Base-by-base conservation (phyloP, 2,113 vertebrate species). In the Sardina pilchardus region DNA sequence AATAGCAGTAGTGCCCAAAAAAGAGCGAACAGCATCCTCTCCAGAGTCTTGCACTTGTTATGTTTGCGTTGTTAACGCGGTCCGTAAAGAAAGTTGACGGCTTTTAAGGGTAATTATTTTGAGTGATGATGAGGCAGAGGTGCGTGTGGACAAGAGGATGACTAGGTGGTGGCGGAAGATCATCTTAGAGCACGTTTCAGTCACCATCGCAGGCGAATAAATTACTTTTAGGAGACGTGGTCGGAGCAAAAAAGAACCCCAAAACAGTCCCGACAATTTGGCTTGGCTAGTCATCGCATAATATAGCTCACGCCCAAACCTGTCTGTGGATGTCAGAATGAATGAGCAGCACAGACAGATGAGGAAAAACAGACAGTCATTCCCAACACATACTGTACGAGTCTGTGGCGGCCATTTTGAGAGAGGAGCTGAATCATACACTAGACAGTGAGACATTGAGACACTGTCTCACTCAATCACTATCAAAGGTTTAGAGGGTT, bases 291-390 rank as follows among this genome's bases (percentile, higher is more conserved):
- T 26, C n/a, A 30, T 2, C 30, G 63, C 63, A 30, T 8, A 14
- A 86, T 82, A 81, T 85, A 84, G 63, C n/a, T 67, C 63, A 88
- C 85, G 85, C 86, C 88, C 92, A 91, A 82, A 86, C 91, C 91
- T 91, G 90, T 86, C 89, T 91, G 82, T 87, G 85, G 90, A 90
- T 91, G 92, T 93, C 92, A 86, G 90, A 84, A 43, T 83, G 44
- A 86, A 85, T 84, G 83, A 84, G 81, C 56, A 89, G 89, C 85
- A 30, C n/a, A 89, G 47, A 88, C 80, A 87, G n/a, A n/a, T 24
- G n/a, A 88, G 83, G 78, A 59, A 89, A 91, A 88, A 90, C 85
- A 78, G 85, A 56, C 82, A 85, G 47, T 67, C 44, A 86, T 87
- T 39, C 19, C 67, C 21, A 80, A 48, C 82, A 86, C 82, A 87